These are phyloP conservation scores for Nasonovia ribisnigri DNA, from an alignment of 2,888 invertebrate genomes.

Conservation along the genomic window DNA sequence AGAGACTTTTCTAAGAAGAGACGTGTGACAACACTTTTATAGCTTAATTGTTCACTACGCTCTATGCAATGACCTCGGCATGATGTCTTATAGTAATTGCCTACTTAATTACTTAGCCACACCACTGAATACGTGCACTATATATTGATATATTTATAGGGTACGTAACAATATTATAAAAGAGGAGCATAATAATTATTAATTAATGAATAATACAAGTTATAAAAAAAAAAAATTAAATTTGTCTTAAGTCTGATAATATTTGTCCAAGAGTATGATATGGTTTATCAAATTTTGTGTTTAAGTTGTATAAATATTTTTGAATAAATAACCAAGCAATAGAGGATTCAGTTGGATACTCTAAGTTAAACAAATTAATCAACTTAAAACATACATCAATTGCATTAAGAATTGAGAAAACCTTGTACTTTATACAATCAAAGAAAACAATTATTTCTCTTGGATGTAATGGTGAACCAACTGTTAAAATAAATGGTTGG, in stretches of 20 bases:
- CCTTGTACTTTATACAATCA: slow-evolving; percentile 10
- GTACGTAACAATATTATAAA: too few species aligned
- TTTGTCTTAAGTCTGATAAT: not conserved
- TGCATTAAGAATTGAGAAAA: not conserved
- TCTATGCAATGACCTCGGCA: too few species aligned
- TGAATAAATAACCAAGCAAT: not conserved
- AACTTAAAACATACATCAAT: not conserved
- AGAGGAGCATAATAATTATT: too few species aligned
- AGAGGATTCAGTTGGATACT: not conserved
- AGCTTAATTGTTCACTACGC: too few species aligned
- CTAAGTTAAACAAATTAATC: not conserved
- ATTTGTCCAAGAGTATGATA: not conserved
- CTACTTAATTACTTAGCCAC: too few species aligned
- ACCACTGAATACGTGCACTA: too few species aligned
- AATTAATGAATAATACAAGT: not conserved
- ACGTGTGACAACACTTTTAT: too few species aligned
- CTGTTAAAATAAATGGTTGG: not conserved
- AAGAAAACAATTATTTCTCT: slow-evolving; percentile 6
- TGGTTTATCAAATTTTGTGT: slow-evolving; percentile 21
- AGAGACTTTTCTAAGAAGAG: too few species aligned
- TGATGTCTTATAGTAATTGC: too few species aligned
- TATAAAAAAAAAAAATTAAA: not conserved
- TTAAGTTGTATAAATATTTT: not conserved
- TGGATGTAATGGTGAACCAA: not conserved
- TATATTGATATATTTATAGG: too few species aligned